Conservation (phyloP, 2,797 vertebrate genomes). For the Pangasius krempfi region DNA sequence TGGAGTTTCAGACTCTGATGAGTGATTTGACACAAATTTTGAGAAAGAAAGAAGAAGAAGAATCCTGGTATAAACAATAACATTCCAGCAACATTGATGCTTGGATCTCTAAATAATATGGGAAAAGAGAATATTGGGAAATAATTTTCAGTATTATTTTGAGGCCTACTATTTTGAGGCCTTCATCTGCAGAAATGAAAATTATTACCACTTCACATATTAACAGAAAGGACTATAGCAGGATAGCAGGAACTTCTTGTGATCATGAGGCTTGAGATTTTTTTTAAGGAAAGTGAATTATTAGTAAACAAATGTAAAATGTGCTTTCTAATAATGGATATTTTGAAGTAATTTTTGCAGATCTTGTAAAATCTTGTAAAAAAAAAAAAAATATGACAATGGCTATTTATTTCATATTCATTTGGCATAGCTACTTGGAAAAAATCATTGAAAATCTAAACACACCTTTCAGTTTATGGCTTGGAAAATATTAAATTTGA, state of each 20-base stretch:
- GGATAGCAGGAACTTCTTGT: not conserved
- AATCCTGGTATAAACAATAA: not conserved
- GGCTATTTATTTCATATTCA: conserved; percentile 9
- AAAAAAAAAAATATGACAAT: not conserved
- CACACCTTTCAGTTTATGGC: conserved; percentile 31
- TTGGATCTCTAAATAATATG: not conserved
- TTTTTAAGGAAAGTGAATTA: not conserved
- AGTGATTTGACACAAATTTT: not conserved
- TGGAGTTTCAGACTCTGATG: not conserved
- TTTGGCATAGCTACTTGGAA: conserved; percentile 2
- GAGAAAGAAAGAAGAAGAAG: not conserved
- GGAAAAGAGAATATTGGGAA: too few species aligned
- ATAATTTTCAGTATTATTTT: not conserved
- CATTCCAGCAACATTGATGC: too few species aligned
- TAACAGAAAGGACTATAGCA: not conserved
- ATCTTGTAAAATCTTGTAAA: not conserved
- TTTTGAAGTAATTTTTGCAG: not conserved
- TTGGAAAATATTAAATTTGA: conserved; percentile 36
- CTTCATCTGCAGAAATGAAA: not conserved
- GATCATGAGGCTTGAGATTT: not conserved
- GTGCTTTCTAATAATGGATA: not conserved
- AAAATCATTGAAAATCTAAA: conserved; percentile 17
- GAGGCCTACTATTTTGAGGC: not conserved
- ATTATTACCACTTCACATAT: not conserved
- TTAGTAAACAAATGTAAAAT: not conserved